Evolutionary conservation across 2,113 vertebrate genomes (phyloP).

Genomic region (Rousettus leschenaultii): DNA sequence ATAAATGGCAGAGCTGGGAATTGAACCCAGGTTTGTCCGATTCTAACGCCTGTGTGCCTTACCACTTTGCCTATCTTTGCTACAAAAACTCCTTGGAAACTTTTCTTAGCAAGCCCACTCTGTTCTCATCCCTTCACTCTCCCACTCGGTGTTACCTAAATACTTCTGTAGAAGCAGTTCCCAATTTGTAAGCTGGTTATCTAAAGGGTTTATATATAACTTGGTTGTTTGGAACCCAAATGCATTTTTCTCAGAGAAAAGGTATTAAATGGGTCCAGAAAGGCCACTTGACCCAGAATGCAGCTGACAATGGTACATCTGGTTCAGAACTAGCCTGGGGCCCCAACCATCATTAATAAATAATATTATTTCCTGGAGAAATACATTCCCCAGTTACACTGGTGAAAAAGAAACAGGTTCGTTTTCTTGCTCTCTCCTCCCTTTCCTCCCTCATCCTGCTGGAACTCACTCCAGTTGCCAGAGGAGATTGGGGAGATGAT

Average conservation of each 20-base stretch:
- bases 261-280: slow-evolving; percentile 30
- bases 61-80: background rate
- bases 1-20: background rate
- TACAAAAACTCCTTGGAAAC: slow-evolving; percentile 47
- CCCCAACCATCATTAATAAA: background rate
- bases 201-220: slow-evolving; percentile 69
- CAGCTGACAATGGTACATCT: background rate
- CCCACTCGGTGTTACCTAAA: slow-evolving; percentile 73
- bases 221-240: slow-evolving; percentile 55
- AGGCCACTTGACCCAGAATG: slow-evolving; percentile 57
- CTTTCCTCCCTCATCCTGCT: background rate
- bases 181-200: slow-evolving; percentile 58
- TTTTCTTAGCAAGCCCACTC: slow-evolving; percentile 61
- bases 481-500: background rate
- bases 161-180: slow-evolving; percentile 52
- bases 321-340: slow-evolving; percentile 6
- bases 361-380: background rate
- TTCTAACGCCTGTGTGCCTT: background rate
- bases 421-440: background rate
- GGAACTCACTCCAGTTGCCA: background rate
- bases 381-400: background rate
- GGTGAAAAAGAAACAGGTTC: background rate
- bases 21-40: background rate
- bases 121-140: slow-evolving; percentile 61
- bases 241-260: slow-evolving; percentile 11